These are phyloP conservation scores for Spatula clypeata DNA, from an alignment of 2,797 vertebrate genomes.

Conservation along the genomic window DNA sequence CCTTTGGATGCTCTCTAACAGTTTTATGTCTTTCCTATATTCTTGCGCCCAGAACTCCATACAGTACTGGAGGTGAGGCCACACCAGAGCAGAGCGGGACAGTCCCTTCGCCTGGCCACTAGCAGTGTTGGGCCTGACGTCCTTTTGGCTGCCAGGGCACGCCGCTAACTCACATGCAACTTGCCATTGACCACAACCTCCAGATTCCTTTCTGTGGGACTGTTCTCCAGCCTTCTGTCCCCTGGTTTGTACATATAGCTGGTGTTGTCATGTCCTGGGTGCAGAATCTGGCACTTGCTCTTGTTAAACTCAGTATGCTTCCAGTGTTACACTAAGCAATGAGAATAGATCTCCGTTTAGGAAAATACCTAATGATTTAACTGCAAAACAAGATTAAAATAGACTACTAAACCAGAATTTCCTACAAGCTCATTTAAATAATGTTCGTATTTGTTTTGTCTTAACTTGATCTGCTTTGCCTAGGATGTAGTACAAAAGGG, in stretches of 20 bases:
- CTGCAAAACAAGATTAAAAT: background rate
- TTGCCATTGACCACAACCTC: background rate
- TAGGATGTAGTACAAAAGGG: background rate
- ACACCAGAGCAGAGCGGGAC: too few relatives aligned
- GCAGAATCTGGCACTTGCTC: background rate
- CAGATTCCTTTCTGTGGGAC: background rate
- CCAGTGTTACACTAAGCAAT: background rate
- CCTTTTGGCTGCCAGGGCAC: too few relatives aligned
- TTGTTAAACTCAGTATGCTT: background rate
- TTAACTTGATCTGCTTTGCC: background rate
- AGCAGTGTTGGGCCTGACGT: too few relatives aligned
- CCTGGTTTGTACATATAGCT: background rate
- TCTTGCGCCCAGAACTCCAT: too few relatives aligned
- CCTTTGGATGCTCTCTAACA: too few relatives aligned
- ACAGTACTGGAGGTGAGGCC: too few relatives aligned
- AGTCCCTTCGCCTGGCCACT: too few relatives aligned
- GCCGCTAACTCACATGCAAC: background rate
- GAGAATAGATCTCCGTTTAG: background rate
- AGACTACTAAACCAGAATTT: background rate
- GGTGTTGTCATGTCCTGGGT: background rate
- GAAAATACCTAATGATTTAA: background rate
- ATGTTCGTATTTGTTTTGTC: background rate
- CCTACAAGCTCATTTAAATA: background rate
- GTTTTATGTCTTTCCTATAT: too few relatives aligned
- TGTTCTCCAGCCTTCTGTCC: background rate